Evolutionary conservation across 2,113 vertebrate genomes (phyloP), one percentile per base, ranked within the genome.

Genomic region (Oncorhynchus nerka): DNA sequence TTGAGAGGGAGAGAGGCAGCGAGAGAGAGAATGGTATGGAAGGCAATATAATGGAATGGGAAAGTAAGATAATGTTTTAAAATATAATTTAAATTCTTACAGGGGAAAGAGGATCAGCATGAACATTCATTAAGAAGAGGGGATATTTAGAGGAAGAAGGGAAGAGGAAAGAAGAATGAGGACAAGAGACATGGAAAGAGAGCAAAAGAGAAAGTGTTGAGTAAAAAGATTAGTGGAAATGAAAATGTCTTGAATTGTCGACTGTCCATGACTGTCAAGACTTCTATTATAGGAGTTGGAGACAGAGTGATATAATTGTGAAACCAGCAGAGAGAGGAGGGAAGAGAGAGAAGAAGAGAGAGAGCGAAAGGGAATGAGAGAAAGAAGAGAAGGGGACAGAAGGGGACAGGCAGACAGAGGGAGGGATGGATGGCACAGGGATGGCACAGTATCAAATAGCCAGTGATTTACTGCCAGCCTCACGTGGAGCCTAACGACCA

Each of bases 401-500:
- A 55, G 49, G 12, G 7, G 62, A 13, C 9, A 28, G 22, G 20
- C 22, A 32, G 65, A 32, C 11, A 67, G 65, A 30, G 65, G 26
- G 15, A 67, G 26, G 1, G 8, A n/a, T 4, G 13, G 8, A n/a
- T 12, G 13, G n/a, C n/a, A 13, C n/a, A 66, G 13, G 26, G 26
- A 30, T 68, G 48, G 20, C 34, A 55, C 34, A 49, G 69, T 61
- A n/a, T 70, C 24, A 26, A 34, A 32, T 26, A 68, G 64, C 20
- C 22, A 9, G 30, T 85, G 84, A 89, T 88, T 90, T 87, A 85
- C 73, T 70, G 76, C 75, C 77, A 69, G 1, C 5, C 71, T 48
- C 62, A 82, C 65, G 74, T 49, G 77, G 82, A 82, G 80, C 75
- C 70, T 75, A 85, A 77, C 68, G 82, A 87, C 74, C 85, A 85